A percentile compares a stretch with the other conserved stretches of the same genome.
Evolutionary conservation across 1,140 invertebrate species (phyloP).

Genomic region (Philopotamus ludificatus): DNA sequence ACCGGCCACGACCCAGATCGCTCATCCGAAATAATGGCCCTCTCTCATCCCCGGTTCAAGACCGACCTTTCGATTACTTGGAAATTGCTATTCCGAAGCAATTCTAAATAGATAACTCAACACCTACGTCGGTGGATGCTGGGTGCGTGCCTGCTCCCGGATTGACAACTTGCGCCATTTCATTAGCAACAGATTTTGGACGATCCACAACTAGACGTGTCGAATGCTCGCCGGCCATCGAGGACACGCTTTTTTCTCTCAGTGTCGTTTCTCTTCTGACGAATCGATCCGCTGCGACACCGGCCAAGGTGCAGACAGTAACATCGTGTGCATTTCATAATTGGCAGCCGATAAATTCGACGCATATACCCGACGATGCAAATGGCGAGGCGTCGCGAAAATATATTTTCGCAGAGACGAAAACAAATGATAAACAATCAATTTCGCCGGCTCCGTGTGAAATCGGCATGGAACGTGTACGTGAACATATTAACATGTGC

Average conservation of each 20-base stretch:
- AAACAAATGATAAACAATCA: too few species aligned
- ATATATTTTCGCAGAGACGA: too few species aligned
- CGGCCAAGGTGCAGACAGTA: neutral
- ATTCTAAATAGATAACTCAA: neutral
- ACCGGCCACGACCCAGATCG: neutral
- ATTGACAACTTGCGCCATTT: neutral
- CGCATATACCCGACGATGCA: neutral
- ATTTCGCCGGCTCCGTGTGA: too few species aligned
- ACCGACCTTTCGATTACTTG: too few species aligned
- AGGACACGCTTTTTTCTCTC: too few species aligned
- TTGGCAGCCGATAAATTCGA: neutral
- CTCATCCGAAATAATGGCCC: neutral
- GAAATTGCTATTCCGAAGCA: too few species aligned
- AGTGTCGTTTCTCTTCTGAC: neutral
- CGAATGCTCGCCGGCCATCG: neutral
- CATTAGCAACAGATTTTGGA: neutral
- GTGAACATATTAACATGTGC: too few species aligned
- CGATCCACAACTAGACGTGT: neutral
- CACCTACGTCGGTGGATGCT: neutral
- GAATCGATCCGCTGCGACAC: neutral
- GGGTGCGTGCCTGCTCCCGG: too few species aligned
- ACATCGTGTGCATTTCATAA: neutral
- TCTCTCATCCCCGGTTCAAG: too few species aligned
- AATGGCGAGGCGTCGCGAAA: neutral
- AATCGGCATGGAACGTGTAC: too few species aligned